phyloP scores from a whole-genome alignment of 2,888 invertebrate species.

The Acanthosepion esculentum region DNA sequence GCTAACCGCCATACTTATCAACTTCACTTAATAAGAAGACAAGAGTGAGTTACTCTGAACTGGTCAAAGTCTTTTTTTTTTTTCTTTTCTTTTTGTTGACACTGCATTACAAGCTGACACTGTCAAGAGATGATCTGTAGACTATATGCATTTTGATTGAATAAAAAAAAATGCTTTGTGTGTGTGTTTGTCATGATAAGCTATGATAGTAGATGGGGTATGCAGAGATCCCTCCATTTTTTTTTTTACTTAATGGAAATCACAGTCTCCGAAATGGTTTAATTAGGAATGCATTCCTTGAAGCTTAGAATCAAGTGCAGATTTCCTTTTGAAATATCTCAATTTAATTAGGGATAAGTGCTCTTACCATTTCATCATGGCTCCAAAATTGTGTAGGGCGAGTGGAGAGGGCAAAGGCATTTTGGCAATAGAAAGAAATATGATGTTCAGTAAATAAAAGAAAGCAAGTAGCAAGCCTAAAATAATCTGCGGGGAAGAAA shows the following conservation, averaged over 20 bases:
- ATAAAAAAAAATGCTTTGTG: too few species aligned
- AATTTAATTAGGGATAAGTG: slow-evolving; percentile 47
- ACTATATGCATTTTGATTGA: too few species aligned
- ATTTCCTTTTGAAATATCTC: slow-evolving; percentile 42
- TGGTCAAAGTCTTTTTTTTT: too few species aligned
- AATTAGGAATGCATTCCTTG: slow-evolving; percentile 45
- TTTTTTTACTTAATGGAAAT: neutral
- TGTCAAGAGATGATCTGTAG: too few species aligned
- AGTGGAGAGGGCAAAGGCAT: neutral
- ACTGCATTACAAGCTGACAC: too few species aligned
- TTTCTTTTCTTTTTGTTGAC: too few species aligned
- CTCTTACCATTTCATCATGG: slow-evolving; percentile 36
- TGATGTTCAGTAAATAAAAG: neutral
- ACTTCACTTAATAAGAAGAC: too few species aligned
- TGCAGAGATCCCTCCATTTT: too few species aligned
- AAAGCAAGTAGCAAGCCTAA: neutral
- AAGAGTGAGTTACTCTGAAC: too few species aligned
- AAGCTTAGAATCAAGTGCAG: slow-evolving; percentile 45
- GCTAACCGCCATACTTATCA: too few species aligned
- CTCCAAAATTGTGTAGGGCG: neutral
- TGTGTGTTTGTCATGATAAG: too few species aligned
- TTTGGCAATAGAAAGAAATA: neutral
- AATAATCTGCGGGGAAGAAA: neutral
- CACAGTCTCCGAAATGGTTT: slow-evolving; percentile 40
- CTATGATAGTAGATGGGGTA: too few species aligned